These are phyloP conservation scores for Lutjanus campechanus DNA, from an alignment of 2,797 vertebrate genomes.

Conservation along the genomic window DNA sequence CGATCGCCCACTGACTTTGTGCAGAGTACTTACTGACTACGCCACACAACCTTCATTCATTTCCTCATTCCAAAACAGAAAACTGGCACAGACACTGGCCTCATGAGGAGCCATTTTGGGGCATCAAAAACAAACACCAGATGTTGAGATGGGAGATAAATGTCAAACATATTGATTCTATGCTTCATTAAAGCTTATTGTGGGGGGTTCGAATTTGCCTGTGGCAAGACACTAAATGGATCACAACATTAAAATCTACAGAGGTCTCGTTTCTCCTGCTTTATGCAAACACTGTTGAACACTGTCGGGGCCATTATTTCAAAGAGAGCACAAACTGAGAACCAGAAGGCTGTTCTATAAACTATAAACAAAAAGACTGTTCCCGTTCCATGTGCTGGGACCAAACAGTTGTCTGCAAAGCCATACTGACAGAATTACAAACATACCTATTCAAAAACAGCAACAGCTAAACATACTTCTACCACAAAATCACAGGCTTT, in stretches of 20 bases:
- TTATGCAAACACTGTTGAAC: conserved; percentile 67
- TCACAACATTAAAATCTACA: conserved; percentile 55
- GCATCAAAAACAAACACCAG: conserved; percentile 80
- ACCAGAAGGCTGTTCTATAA: conserved; percentile 42
- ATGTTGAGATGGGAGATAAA: conserved; percentile 78
- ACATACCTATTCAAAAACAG: conserved; percentile 30
- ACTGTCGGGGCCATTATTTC: conserved; percentile 55
- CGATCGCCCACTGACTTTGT: conserved; percentile 45
- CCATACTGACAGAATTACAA: conserved; percentile 1
- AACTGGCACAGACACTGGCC: conserved; percentile 68
- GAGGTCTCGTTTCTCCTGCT: conserved; percentile 59
- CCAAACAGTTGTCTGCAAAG: conserved; percentile 17
- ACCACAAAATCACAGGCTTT: conserved; percentile 36
- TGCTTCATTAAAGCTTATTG: conserved; percentile 76
- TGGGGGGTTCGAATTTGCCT: conserved; percentile 54
- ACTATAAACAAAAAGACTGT: conserved; percentile 32
- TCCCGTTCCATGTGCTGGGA: conserved; percentile 28
- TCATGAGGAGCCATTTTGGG: conserved; percentile 74
- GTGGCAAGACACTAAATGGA: conserved; percentile 59
- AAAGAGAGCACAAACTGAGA: conserved; percentile 45
- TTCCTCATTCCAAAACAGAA: conserved; percentile 70
- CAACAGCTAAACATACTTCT: conserved; percentile 25
- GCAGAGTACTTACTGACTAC: conserved; percentile 61
- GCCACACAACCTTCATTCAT: conserved; percentile 62
- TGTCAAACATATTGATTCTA: conserved; percentile 78